These are phyloP conservation scores for Caenorhabditis wallacei DNA, from an alignment of 2,888 invertebrate species.

Conservation along the genomic window DNA sequence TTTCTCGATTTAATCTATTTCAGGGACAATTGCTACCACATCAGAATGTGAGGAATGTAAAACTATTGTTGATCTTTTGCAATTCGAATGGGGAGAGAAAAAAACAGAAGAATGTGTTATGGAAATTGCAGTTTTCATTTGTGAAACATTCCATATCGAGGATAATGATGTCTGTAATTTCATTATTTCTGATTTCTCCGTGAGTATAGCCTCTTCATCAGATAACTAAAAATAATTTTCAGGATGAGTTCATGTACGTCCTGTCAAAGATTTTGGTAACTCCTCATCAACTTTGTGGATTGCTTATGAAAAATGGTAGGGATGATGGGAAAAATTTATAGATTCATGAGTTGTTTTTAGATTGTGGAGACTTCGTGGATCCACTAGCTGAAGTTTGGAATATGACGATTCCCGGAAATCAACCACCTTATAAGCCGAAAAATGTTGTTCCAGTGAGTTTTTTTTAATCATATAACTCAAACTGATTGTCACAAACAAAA, in stretches of 20 bases:
- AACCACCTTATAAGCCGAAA: slow-evolving; percentile 71
- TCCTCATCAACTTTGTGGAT: slow-evolving; percentile 77
- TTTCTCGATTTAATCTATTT: slow-evolving; percentile 8
- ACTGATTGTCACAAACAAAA: background rate
- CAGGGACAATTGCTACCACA: slow-evolving; percentile 40
- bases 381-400: slow-evolving; percentile 75
- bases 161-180: slow-evolving; percentile 76
- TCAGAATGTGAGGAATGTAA: slow-evolving; percentile 67
- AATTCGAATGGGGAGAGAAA: slow-evolving; percentile 70
- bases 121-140: slow-evolving; percentile 70
- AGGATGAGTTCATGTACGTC: slow-evolving; percentile 79
- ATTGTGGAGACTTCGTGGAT: slow-evolving; percentile 74
- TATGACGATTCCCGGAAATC: slow-evolving; percentile 73
- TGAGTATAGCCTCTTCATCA: slow-evolving; percentile 1
- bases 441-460: slow-evolving; percentile 56
- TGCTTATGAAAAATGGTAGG: slow-evolving; percentile 73
- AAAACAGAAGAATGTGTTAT: slow-evolving; percentile 72
- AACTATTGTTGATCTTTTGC: slow-evolving; percentile 67
- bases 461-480: background rate
- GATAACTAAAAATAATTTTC: slow-evolving; percentile 1
- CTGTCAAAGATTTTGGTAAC: slow-evolving; percentile 74
- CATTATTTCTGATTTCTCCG: slow-evolving; percentile 73
- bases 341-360: slow-evolving; percentile 61
- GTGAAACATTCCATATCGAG: slow-evolving; percentile 74
- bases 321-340: too few relatives aligned